phyloP scores from a whole-genome alignment of 1,140 invertebrate genomes.

The Triops longicaudatus region DNA sequence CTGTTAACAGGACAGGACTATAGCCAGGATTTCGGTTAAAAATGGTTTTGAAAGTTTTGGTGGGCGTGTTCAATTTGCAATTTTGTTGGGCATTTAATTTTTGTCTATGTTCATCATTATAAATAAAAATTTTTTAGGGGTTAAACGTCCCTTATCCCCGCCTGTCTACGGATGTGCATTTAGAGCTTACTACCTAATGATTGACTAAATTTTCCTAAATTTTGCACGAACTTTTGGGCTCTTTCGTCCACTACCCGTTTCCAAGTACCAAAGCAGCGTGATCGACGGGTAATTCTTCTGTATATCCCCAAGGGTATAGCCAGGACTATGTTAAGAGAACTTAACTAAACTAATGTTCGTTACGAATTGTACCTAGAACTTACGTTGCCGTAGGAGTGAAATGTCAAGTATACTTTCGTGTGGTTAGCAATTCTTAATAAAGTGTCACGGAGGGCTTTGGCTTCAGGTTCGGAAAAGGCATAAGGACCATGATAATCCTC shows the following conservation, averaged over 20 bases:
- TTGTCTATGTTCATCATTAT: too few relatives aligned
- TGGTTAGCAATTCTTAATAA: slow-evolving; percentile 38
- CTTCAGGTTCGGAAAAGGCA: slow-evolving; percentile 59
- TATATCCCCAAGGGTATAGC: slow-evolving; percentile 37
- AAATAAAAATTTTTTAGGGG: background rate
- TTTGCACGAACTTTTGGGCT: too few relatives aligned
- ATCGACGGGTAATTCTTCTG: slow-evolving; percentile 33
- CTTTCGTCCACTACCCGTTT: too few relatives aligned
- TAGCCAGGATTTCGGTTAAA: too few relatives aligned
- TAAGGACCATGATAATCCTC: slow-evolving; percentile 52
- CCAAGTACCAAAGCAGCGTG: slow-evolving; percentile 35
- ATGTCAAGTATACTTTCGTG: slow-evolving; percentile 46
- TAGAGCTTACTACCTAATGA: too few relatives aligned
- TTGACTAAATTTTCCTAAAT: too few relatives aligned
- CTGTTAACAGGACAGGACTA: too few relatives aligned
- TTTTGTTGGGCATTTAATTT: too few relatives aligned
- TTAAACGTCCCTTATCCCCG: too few relatives aligned
- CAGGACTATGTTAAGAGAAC: slow-evolving; percentile 17
- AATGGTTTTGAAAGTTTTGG: too few relatives aligned
- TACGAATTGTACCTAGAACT: slow-evolving; percentile 20
- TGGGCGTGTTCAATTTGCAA: too few relatives aligned
- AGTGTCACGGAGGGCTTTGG: slow-evolving; percentile 44
- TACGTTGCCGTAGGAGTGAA: slow-evolving; percentile 43
- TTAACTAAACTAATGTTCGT: background rate
- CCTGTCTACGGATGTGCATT: too few relatives aligned